Evolutionary conservation across 2,113 vertebrate species (phyloP).

Genomic region (Passer domesticus): DNA sequence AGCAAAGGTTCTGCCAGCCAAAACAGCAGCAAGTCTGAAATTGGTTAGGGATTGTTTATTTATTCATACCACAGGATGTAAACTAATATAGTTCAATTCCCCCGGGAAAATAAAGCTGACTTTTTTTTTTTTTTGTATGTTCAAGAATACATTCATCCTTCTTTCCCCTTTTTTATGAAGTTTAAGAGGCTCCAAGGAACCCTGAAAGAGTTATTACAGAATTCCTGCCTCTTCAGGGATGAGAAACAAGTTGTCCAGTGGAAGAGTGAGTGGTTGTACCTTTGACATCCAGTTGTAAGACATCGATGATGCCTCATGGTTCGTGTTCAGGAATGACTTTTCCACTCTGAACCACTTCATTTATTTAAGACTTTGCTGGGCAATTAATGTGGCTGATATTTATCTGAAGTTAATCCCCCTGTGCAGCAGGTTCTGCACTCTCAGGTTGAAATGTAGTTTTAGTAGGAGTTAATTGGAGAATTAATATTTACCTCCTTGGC

Average conservation of each 20-base stretch:
- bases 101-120: not conserved
- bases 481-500: not conserved
- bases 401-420: not conserved
- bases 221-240: not conserved
- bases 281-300: not conserved
- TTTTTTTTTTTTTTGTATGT: not conserved
- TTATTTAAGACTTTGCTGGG: not conserved
- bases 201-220: not conserved
- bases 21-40: constrained; percentile 51
- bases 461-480: not conserved
- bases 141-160: not conserved
- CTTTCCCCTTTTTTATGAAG: not conserved
- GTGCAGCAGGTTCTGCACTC: not conserved
- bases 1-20: constrained; percentile 48
- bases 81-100: constrained; percentile 56
- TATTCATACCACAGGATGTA: constrained; percentile 62
- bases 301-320: not conserved
- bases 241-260: not conserved
- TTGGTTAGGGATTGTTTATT: constrained; percentile 58
- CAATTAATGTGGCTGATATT: not conserved
- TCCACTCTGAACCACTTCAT: not conserved
- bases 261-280: not conserved
- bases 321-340: not conserved
- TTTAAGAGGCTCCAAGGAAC: not conserved
- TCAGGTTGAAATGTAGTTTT: not conserved